Evolutionary conservation across 1,140 invertebrate species (phyloP).

Genomic region (Harpegnathos saltator): DNA sequence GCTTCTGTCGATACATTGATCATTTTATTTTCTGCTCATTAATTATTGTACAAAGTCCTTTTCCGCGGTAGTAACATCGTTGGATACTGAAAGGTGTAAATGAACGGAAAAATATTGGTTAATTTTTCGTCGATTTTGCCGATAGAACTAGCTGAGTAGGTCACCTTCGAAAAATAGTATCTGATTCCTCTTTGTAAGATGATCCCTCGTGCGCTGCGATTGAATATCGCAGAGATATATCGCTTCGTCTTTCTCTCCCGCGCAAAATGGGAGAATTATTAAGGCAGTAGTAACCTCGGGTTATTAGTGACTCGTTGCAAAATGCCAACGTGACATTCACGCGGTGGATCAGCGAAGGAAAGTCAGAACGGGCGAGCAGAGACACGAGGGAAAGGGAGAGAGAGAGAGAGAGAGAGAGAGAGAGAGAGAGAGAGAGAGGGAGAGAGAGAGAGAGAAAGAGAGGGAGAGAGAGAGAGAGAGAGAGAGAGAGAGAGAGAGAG

Average conservation of each 20-base stretch:
- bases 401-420: not conserved
- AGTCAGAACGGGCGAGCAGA: constrained; percentile 24
- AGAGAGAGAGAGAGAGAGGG: constrained; percentile 9
- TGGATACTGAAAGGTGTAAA: no score
- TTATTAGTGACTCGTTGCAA: constrained; percentile 52
- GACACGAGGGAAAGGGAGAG: constrained; percentile 17
- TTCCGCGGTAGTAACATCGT: no score
- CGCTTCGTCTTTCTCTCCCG: not conserved
- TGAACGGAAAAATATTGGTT: no score
- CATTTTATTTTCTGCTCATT: no score
- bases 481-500: not conserved
- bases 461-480: not conserved
- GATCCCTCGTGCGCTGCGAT: not conserved
- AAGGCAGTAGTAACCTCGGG: constrained; percentile 20
- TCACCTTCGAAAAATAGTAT: not conserved
- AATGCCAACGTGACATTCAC: constrained; percentile 58
- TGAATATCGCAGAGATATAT: constrained; percentile 5
- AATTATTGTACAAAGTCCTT: no score
- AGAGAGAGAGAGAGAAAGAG: constrained; percentile 32
- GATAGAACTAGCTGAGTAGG: no score
- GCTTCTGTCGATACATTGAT: no score
- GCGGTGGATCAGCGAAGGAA: constrained; percentile 30
- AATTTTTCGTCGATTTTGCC: no score
- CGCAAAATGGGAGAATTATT: not conserved
- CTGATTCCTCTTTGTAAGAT: not conserved